These are phyloP conservation scores for Ochlodes sylvanus DNA, from an alignment of 2,888 invertebrate genomes.

Conservation along the genomic window DNA sequence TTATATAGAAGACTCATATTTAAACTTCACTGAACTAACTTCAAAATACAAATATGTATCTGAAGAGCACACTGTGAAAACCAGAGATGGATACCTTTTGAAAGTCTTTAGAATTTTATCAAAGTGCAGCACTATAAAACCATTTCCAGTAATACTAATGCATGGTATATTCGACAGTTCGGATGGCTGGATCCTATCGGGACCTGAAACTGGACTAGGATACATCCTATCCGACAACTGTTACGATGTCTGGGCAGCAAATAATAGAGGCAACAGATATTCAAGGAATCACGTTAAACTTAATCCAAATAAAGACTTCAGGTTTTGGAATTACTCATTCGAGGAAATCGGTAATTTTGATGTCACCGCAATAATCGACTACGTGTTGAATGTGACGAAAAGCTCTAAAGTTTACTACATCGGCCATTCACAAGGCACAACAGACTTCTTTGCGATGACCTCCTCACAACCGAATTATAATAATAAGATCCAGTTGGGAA, in stretches of 20 bases:
- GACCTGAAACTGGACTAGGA: slow-evolving; percentile 61
- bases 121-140: slow-evolving; percentile 51
- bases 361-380: slow-evolving; percentile 85
- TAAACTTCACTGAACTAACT: slow-evolving; percentile 52
- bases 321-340: slow-evolving; percentile 85
- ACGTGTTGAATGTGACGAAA: slow-evolving; percentile 64
- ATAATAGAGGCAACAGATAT: slow-evolving; percentile 86
- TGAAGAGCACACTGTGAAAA: slow-evolving; percentile 51
- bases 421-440: slow-evolving; percentile 89
- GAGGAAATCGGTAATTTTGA: slow-evolving; percentile 89
- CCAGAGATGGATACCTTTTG: slow-evolving; percentile 55
- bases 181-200: slow-evolving; percentile 56
- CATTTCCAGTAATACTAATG: slow-evolving; percentile 52
- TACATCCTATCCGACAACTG: slow-evolving; percentile 72
- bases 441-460: slow-evolving; percentile 81
- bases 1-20: slow-evolving; percentile 66
- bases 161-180: slow-evolving; percentile 59
- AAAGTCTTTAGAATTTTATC: slow-evolving; percentile 50
- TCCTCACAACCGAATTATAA: slow-evolving; percentile 82
- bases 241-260: slow-evolving; percentile 73
- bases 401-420: slow-evolving; percentile 83
- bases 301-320: slow-evolving; percentile 58
- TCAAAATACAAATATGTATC: slow-evolving; percentile 49
- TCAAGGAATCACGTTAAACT: slow-evolving; percentile 77
- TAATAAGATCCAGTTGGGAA: slow-evolving; percentile 76